Conservation (phyloP, 2,888 invertebrate species). For the Agrotis ipsilon region DNA sequence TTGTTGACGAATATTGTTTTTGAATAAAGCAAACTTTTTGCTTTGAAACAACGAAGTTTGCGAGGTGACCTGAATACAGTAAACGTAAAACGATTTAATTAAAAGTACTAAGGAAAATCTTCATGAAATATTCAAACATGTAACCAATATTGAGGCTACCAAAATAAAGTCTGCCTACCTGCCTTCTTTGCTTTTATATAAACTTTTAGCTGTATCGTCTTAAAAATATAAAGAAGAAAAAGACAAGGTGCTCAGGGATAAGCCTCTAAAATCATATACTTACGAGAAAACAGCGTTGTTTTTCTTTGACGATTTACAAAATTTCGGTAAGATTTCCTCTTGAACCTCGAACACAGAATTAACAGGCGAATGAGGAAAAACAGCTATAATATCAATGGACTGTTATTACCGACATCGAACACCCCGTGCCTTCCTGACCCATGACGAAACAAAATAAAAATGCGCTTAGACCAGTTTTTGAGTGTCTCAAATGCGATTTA, state of each 20-base stretch:
- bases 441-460: constrained; percentile 65
- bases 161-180: constrained; percentile 1
- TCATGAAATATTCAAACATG: constrained; percentile 47
- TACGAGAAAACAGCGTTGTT: constrained; percentile 41
- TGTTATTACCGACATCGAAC: constrained; percentile 44
- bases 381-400: constrained; percentile 55
- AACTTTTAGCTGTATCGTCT: not conserved
- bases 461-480: constrained; percentile 79
- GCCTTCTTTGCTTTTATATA: not conserved
- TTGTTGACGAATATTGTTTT: constrained; percentile 22
- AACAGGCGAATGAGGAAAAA: constrained; percentile 45
- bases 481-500: constrained; percentile 81
- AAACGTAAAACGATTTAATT: constrained; percentile 39
- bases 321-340: constrained; percentile 37
- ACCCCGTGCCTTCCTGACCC: constrained; percentile 46
- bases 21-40: constrained; percentile 38
- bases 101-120: constrained; percentile 29
- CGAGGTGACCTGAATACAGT: constrained; percentile 23
- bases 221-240: constrained; percentile 32
- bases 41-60: constrained; percentile 39
- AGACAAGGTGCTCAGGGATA: constrained; percentile 27
- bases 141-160: constrained; percentile 8
- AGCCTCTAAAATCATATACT: constrained; percentile 37
- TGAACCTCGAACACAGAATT: constrained; percentile 30
- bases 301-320: constrained; percentile 42